Base-by-base conservation (phyloP, 2,797 vertebrate genomes). In the Crotalus adamanteus region DNA sequence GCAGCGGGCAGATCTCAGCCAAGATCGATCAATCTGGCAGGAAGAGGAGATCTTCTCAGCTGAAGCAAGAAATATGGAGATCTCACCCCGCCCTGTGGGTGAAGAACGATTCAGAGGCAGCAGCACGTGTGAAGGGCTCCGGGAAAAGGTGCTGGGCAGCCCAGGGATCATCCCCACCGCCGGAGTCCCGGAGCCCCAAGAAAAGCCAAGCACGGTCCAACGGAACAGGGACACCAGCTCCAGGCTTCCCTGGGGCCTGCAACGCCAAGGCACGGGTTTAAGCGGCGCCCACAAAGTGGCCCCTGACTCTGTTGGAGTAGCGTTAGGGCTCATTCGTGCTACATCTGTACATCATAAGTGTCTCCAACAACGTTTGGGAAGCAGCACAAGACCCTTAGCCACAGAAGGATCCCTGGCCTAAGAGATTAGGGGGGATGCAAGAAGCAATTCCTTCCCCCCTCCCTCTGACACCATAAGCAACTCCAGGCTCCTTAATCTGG, bases 1-100 rank as follows among this genome's bases (percentile, higher is more conserved):
- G 69, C 69, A 73, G 65, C 6, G 2, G 65, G 65, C 14, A 37
- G 65, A 16, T 3, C 14, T 6, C 2, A 5, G 65, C 65, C 14
- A 2, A 16, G 63, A n/a, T n/a, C 0, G 0, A 18, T 6, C 3
- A 1, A 14, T 16, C 16, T 20, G 31, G 16, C 31, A 3, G 69
- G 69, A 16, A 73, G 69, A 18, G 6, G 16, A 8, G n/a, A 18
- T 20, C 31, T 73, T 37, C 69, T 37, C 16, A 1, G 69, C 69
- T 73, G 31, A 37, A 42, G 16, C 69, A 37, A 37, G 69, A 20
- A 37, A 73, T 73, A 31, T 0, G 69, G 31, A 14, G 6, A 42
- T 3, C 14, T 37, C 16, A 18, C 5, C 63, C 13, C 69, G 9
- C 31, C 31, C 31, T 7, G 6, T 73, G 31, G 69, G 16, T 8